A percentile compares a stretch with the other conserved stretches of the same genome.
Evolutionary conservation across 2,888 invertebrate species (phyloP).

Genomic region (Halictus ligatus): DNA sequence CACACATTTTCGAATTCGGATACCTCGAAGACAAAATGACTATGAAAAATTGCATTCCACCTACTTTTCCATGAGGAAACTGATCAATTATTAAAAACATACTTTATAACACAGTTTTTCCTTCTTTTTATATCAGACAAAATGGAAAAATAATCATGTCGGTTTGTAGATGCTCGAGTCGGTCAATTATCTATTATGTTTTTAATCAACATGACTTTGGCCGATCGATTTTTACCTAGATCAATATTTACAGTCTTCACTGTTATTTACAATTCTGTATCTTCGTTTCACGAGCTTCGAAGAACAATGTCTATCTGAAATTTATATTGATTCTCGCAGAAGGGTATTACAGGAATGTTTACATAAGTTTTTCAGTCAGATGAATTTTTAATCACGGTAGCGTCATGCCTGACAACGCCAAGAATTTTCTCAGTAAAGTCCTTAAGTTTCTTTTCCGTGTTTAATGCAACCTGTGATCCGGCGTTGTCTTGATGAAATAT

Average conservation of each 20-base stretch:
- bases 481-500: slow-evolving; percentile 5
- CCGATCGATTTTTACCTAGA: background rate
- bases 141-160: background rate
- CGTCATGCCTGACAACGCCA: background rate
- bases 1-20: background rate
- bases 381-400: background rate
- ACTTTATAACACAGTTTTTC: background rate
- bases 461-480: slow-evolving; percentile 3
- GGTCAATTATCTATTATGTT: background rate
- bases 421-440: background rate
- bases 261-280: background rate
- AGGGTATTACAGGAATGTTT: background rate
- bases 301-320: too few relatives aligned
- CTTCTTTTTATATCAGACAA: too few relatives aligned
- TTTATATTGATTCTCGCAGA: background rate
- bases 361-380: background rate
- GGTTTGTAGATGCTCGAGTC: background rate
- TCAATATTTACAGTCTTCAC: background rate
- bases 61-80: background rate
- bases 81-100: background rate
- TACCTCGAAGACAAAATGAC: background rate
- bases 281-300: background rate
- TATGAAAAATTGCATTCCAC: background rate
- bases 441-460: background rate
- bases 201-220: background rate